phyloP scores from a whole-genome alignment of 2,113 vertebrate species.

The Microcebus lehilahytsara region DNA sequence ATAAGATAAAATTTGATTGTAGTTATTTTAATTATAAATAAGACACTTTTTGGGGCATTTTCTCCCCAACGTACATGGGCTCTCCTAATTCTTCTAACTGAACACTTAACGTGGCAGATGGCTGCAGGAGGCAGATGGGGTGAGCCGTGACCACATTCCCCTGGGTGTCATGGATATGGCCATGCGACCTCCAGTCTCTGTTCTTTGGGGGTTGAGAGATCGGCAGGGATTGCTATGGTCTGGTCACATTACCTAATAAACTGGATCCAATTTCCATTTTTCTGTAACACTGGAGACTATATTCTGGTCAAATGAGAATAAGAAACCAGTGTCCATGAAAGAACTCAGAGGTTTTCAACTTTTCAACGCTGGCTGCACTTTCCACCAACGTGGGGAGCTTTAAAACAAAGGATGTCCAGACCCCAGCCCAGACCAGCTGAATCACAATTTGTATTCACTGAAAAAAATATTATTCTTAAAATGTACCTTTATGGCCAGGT shows the following conservation, averaged over 20 bases:
- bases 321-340: not conserved
- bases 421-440: not conserved
- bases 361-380: not conserved
- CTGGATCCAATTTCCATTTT: not conserved
- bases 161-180: rapidly evolving
- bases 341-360: not conserved
- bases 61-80: not conserved
- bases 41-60: not conserved
- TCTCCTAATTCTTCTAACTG: not conserved
- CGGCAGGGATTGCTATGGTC: not conserved
- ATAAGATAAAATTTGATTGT: not conserved
- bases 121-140: not conserved
- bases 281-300: not conserved
- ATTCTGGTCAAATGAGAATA: not conserved
- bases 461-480: not conserved
- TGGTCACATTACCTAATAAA: not conserved
- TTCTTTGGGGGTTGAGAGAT: not conserved
- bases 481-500: not conserved
- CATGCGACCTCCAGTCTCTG: not conserved
- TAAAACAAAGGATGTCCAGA: not conserved
- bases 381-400: not conserved
- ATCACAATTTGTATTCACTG: not conserved
- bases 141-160: rapidly evolving
- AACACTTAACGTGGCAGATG: not conserved
- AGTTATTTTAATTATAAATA: not conserved